A percentile compares a stretch with the other conserved stretches of the same genome.
phyloP scores from a whole-genome alignment of 2,113 vertebrate genomes.

The Recurvirostra avosetta region DNA sequence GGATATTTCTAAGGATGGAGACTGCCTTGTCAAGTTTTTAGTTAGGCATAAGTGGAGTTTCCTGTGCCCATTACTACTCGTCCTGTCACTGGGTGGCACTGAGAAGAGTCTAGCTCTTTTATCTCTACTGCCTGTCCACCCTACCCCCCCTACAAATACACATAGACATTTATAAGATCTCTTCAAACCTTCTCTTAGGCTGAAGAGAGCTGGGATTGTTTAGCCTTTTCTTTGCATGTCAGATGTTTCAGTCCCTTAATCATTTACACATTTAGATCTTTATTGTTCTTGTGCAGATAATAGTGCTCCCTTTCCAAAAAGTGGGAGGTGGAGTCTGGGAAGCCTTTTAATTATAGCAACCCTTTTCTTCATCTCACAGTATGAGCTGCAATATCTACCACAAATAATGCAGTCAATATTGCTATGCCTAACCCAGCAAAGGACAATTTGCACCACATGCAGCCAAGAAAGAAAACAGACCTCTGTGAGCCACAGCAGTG shows the following conservation, averaged over 20 bases:
- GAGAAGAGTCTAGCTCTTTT: not conserved
- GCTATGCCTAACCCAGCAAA: not conserved
- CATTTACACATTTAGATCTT: not conserved
- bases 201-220: too few species aligned
- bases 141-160: not conserved
- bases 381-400: not conserved
- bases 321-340: not conserved
- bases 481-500: not conserved
- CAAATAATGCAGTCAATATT: slow-evolving; percentile 22
- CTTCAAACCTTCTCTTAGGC: not conserved
- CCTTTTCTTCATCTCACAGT: slow-evolving; percentile 5
- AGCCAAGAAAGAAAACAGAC: slow-evolving; percentile 9
- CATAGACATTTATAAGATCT: not conserved
- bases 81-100: not conserved
- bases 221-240: not conserved
- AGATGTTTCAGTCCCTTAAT: not conserved
- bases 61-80: not conserved
- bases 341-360: slow-evolving; percentile 18
- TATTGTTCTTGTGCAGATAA: not conserved
- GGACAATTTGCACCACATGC: slow-evolving; percentile 1
- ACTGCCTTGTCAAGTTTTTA: not conserved
- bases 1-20: not conserved
- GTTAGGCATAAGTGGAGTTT: not conserved
- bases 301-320: not conserved
- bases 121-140: not conserved